These are phyloP conservation scores for Tetranychus cinnabarinus DNA, from an alignment of 1,140 invertebrate genomes.

Conservation along the genomic window DNA sequence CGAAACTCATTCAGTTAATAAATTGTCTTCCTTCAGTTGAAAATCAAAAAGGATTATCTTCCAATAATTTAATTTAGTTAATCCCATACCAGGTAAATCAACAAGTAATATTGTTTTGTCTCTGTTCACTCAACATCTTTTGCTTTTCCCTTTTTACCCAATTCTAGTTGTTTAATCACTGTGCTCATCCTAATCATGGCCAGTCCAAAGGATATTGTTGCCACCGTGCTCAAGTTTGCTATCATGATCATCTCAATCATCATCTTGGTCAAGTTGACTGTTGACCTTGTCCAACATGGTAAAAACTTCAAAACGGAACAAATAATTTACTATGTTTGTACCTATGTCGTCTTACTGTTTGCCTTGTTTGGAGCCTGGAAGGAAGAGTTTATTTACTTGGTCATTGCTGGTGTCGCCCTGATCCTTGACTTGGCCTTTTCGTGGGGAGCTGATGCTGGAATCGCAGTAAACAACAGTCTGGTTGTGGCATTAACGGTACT, in stretches of 20 bases:
- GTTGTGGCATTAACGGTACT: too few species aligned
- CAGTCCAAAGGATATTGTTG: neutral
- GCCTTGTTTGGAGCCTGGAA: neutral
- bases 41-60: too few species aligned
- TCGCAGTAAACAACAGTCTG: too few species aligned
- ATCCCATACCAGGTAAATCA: too few species aligned
- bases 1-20: too few species aligned
- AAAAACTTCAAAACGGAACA: neutral
- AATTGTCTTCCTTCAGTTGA: too few species aligned
- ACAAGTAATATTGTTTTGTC: too few species aligned
- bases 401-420: neutral
- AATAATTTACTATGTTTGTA: neutral
- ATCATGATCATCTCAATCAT: neutral
- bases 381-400: neutral
- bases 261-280: neutral
- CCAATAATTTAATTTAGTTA: too few species aligned
- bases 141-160: too few species aligned
- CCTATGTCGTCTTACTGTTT: neutral
- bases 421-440: neutral
- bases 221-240: neutral
- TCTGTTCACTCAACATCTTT: too few species aligned
- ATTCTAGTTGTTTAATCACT: too few species aligned
- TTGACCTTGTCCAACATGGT: neutral
- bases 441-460: neutral
- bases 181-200: neutral